Conservation (phyloP, 2,113 vertebrate species). For the Dicrurus megarhynchus region DNA sequence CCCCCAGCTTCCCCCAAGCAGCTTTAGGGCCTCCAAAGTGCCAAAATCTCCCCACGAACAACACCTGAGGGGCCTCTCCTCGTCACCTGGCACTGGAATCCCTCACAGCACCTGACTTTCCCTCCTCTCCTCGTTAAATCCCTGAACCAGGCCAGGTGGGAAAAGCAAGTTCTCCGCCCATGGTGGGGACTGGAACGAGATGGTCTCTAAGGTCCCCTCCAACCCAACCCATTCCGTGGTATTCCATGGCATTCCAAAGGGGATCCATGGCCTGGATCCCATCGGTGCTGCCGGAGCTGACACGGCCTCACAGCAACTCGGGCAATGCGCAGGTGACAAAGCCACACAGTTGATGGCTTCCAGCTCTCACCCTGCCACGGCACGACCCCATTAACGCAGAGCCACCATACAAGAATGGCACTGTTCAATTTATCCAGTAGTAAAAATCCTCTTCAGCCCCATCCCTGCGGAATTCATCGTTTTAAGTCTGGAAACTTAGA, state of each 20-base stretch:
- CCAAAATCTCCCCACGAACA: fast-evolving
- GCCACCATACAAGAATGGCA: neutral
- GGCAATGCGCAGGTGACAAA: fast-evolving
- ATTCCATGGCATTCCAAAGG: neutral
- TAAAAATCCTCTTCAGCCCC: neutral
- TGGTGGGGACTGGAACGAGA: fast-evolving
- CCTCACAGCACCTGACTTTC: neutral
- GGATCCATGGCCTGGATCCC: fast-evolving
- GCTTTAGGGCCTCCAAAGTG: fast-evolving
- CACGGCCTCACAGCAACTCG: fast-evolving
- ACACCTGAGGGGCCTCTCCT: fast-evolving
- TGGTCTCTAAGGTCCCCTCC: neutral
- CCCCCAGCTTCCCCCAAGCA: fast-evolving
- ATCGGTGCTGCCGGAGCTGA: fast-evolving
- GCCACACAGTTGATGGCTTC: fast-evolving
- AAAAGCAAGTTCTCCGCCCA: fast-evolving
- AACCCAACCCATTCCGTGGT: neutral
- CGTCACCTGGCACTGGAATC: fast-evolving
- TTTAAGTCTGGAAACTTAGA: neutral
- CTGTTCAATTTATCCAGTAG: neutral
- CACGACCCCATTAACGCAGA: neutral
- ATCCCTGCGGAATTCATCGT: neutral
- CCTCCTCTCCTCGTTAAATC: fast-evolving
- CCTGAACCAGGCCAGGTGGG: neutral
- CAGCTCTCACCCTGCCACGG: neutral